These are phyloP conservation scores for Epirrhoe alternata DNA, from an alignment of 2,888 invertebrate species.

Conservation along the genomic window DNA sequence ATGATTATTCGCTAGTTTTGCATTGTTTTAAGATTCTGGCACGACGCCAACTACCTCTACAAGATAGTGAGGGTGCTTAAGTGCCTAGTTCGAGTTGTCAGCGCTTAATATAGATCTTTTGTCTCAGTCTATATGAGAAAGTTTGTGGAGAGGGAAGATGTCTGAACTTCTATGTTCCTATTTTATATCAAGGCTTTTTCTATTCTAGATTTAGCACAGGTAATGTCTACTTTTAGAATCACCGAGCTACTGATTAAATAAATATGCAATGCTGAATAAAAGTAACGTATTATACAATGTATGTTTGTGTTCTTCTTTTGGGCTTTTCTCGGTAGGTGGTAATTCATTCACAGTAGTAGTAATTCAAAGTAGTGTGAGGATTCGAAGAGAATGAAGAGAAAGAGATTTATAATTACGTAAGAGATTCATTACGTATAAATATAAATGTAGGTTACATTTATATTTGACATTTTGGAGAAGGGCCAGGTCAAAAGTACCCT, in stretches of 20 bases:
- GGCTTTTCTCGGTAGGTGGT: no score
- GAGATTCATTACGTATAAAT: no score
- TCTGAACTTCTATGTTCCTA: neutral
- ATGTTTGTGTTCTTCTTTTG: no score
- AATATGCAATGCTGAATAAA: no score
- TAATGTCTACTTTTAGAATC: neutral
- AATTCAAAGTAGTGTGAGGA: no score
- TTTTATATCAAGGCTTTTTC: neutral
- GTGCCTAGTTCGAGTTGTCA: constrained; percentile 20
- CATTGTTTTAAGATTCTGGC: constrained; percentile 18
- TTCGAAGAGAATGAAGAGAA: no score
- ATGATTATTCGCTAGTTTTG: constrained; percentile 5
- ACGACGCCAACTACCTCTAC: constrained; percentile 13
- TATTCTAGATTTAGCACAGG: neutral
- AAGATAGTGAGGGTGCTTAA: constrained; percentile 6
- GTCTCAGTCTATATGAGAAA: constrained; percentile 7
- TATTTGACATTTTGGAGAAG: no score
- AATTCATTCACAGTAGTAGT: no score
- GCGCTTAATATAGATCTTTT: constrained; percentile 30
- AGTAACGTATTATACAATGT: no score
- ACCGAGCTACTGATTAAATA: neutral
- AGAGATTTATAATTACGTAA: no score
- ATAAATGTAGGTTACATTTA: no score
- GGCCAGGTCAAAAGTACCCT: no score
- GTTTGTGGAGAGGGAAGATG: neutral